Percentiles rank a stretch among this genome's conserved stretches.
Conservation (phyloP, 2,113 vertebrate species). For the Seriola aureovittata region DNA sequence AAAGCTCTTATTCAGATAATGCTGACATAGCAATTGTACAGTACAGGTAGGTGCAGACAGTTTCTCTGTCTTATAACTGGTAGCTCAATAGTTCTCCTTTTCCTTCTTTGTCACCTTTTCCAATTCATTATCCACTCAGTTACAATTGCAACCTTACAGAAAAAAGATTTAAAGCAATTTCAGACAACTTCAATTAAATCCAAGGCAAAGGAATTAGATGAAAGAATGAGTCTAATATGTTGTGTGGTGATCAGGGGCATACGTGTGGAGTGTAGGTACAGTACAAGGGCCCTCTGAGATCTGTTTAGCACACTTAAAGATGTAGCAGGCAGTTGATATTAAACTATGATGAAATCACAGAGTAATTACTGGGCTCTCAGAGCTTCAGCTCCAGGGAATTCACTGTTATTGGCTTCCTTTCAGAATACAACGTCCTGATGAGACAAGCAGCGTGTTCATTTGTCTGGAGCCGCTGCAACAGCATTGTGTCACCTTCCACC, state of each 20-base stretch:
- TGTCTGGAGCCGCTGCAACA: constrained; percentile 33
- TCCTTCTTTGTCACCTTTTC: constrained; percentile 19
- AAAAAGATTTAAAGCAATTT: constrained; percentile 28
- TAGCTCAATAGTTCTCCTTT: constrained; percentile 19
- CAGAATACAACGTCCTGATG: constrained; percentile 10
- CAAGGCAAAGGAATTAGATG: constrained; percentile 40
- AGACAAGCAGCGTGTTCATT: constrained; percentile 29
- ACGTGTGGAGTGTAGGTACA: constrained; percentile 48
- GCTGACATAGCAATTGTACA: constrained; percentile 50
- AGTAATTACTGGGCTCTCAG: constrained; percentile 46
- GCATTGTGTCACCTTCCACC: constrained; percentile 25
- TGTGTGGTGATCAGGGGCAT: constrained; percentile 24
- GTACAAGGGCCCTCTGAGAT: constrained; percentile 40
- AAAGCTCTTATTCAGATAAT: constrained; percentile 64
- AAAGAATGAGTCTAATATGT: constrained; percentile 24
- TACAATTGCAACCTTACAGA: constrained; percentile 20
- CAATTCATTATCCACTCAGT: constrained; percentile 15
- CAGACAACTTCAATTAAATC: constrained; percentile 26
- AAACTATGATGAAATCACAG: constrained; percentile 31
- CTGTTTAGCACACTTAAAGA: constrained; percentile 52
- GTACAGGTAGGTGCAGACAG: constrained; percentile 50
- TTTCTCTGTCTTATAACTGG: constrained; percentile 9
- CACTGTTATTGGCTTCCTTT: constrained; percentile 51
- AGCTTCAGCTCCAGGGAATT: constrained; percentile 51
- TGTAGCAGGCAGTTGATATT: constrained; percentile 43